phyloP scores from a whole-genome alignment of 1,140 invertebrate species.

The Sycophila sp. region DNA sequence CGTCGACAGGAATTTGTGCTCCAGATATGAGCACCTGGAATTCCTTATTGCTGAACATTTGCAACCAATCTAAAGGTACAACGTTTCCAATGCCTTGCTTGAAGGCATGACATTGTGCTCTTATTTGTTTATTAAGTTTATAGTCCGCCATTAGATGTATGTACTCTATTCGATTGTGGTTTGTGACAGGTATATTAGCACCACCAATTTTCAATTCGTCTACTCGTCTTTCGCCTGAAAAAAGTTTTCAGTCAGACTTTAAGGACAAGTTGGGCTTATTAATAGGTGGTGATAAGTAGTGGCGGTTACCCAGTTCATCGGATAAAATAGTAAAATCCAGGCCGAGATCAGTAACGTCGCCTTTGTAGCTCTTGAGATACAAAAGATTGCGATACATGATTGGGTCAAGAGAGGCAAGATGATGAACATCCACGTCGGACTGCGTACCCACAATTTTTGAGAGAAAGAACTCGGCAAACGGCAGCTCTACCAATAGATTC shows the following conservation, averaged over 20 bases:
- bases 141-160: slow-evolving; percentile 96
- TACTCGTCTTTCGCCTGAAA: slow-evolving; percentile 82
- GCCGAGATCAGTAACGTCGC: slow-evolving; percentile 82
- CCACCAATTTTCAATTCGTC: slow-evolving; percentile 93
- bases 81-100: slow-evolving; percentile 89
- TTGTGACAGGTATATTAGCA: slow-evolving; percentile 88
- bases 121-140: slow-evolving; percentile 93
- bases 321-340: slow-evolving; percentile 94
- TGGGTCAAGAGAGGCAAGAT: slow-evolving; percentile 92
- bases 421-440: slow-evolving; percentile 90
- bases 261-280: too few species aligned
- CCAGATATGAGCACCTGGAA: slow-evolving; percentile 94
- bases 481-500: slow-evolving; percentile 92
- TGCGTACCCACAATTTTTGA: slow-evolving; percentile 84
- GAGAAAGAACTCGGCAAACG: slow-evolving; percentile 92
- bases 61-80: slow-evolving; percentile 89
- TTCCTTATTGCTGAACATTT: slow-evolving; percentile 95
- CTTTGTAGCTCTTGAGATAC: slow-evolving; percentile 84
- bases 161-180: slow-evolving; percentile 94
- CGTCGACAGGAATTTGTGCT: slow-evolving; percentile 89
- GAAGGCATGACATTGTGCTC: slow-evolving; percentile 86
- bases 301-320: slow-evolving; percentile 78
- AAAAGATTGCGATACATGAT: slow-evolving; percentile 91
- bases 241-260: too few species aligned
- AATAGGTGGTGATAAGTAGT: too few species aligned